Evolutionary conservation across 2,888 invertebrate species (phyloP), one percentile per base, ranked within the genome.

Genomic region (Cyclophora albipunctata): DNA sequence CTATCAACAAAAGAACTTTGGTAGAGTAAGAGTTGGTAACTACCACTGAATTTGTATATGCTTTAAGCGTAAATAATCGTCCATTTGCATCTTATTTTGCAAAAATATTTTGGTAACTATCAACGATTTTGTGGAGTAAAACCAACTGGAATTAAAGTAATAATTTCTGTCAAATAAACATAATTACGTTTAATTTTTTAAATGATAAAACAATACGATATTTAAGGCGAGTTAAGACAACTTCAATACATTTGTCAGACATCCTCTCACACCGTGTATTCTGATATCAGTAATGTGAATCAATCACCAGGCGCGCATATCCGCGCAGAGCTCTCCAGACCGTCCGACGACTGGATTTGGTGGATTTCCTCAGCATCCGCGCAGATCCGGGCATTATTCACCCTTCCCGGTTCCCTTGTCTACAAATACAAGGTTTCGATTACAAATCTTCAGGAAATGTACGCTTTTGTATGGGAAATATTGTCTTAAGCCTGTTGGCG

Each of bases 361-460:
- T 81, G 83, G 83, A 78, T 81, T 80, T 81, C 66, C 57, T 53
- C 62, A 67, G 69, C 69, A 75, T 78, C 76, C 74, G 75, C 73
- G 70, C 63, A 53, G 58, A 67, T 65, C 73, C 68, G 60, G 58
- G 71, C 73, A 77, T 81, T 84, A 84, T 84, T 83, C 82, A 83
- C 84, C 84, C 84, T 80, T 84, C 78, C 68, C 59, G 55, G 64
- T 59, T 62, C 62, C 66, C 62, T 62, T 63, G 61, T 61, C 59
- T 64, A 57, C 65, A 63, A 63, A 62, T 61, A 58, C 59, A 62
- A 58, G 51, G 58, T 52, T 64, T 69, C 65, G 59, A 69, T 71
- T 67, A 73, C 74, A 75, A 71, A 76, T 72, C 71, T 70, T 57
- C 51, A 55, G 58, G 57, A 57, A 51, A 50, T 40, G 34, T 42